These are phyloP conservation scores for Holothuria leucospilota DNA, from an alignment of 53 echinoderm and acorn worm genomes.

Conservation along the genomic window DNA sequence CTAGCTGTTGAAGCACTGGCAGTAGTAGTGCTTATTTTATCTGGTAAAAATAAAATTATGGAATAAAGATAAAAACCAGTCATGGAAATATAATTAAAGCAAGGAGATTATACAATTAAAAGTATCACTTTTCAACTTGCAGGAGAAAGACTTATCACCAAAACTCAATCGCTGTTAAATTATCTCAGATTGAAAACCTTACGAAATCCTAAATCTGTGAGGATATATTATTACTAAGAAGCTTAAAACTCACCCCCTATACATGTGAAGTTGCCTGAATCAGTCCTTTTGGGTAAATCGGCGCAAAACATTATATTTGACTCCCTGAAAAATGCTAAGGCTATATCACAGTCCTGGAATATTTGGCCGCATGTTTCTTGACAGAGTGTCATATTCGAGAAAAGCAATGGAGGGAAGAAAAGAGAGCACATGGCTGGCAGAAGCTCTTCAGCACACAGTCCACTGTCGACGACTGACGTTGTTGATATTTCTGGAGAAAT, in stretches of 20 bases:
- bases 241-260: conserved; percentile 14
- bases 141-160: too few relatives aligned
- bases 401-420: conserved; percentile 10
- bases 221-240: too few relatives aligned
- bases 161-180: too few relatives aligned
- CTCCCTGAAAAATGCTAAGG: not conserved
- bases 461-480: not conserved
- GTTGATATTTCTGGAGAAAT: not conserved
- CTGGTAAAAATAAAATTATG: too few relatives aligned
- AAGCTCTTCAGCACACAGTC: conserved; percentile 10
- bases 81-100: too few relatives aligned
- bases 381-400: not conserved
- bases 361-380: not conserved
- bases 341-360: not conserved
- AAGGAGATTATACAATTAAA: too few relatives aligned
- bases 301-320: not conserved
- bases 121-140: too few relatives aligned
- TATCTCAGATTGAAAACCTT: too few relatives aligned
- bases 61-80: too few relatives aligned
- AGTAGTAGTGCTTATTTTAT: too few relatives aligned
- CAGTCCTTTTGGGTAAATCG: not conserved
- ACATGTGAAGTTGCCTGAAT: not conserved
- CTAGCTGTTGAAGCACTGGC: too few relatives aligned
- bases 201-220: too few relatives aligned
- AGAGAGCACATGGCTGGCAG: conserved; percentile 5